Evolutionary conservation across 2,888 invertebrate genomes (phyloP), one percentile per base, ranked within the genome.

Genomic region (Microctonus hyperodae): DNA sequence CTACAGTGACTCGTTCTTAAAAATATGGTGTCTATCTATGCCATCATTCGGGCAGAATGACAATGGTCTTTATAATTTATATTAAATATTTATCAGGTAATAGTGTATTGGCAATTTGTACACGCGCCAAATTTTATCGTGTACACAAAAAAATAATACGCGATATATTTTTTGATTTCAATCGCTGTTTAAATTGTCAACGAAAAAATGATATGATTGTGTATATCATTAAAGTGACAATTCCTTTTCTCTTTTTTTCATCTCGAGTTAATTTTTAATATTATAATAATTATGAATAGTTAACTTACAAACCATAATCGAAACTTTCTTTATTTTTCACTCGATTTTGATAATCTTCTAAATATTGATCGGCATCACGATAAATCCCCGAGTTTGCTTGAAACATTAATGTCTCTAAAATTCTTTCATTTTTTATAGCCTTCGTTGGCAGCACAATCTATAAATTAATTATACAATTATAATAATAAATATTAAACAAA

Each of bases 341-440:
- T 76, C 92, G 90, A 83, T 92, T 92, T 78, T 94, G 92, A 83
- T 94, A 96, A 75, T 93, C 95, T 84, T 94, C 93, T 78, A 96
- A 86, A 80, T 93, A 93, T 75, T 91, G 90, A 83, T 95, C 95
- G 81, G 95, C 94, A 82, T 96, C 93, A 69, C 95, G 88, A 85
- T 95, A 96, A 88, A 95, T 95, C 53, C 96, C 96, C 1, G 94
- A 91, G 84, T 95, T 95, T 61, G 96, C 96, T 85, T 96, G 96
- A 85, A 92, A 93, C 93, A 95, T 95, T 57, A 96, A 87, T 4
- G 96, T 96, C 83, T 96, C 95, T 79, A 96, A 87, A 75, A 96
- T 96, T 65, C 92, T 88, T 84, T 96, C 96, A 85, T 96, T 95
- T 83, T 93, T 94, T 77, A 96, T 94, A 56, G 95, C 94, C 83